Base-by-base conservation (phyloP, 2,888 invertebrate species). In the Macrophya alboannulata region DNA sequence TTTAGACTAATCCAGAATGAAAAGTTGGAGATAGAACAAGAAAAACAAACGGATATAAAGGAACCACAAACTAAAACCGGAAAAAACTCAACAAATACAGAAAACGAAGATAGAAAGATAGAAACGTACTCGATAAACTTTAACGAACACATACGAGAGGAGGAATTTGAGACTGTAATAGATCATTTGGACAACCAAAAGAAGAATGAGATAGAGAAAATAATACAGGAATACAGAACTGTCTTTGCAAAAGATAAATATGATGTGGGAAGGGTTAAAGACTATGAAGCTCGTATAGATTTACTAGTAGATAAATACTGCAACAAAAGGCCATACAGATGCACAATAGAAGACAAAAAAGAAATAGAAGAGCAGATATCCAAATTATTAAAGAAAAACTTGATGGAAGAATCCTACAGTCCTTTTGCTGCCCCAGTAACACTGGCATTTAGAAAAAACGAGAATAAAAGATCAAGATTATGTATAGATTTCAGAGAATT, bases 221-320 rank as follows among this genome's bases (percentile, higher is more conserved):
- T 21, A n/a, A 83, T 87, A 84, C 65, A 87, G 71, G 72, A 88
- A 84, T 86, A 89, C 79, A 86, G 86, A 10, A 10, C 77, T 45
- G 40, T 88, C 1, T 88, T 88, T 88, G 87, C 87, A 15, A 88
- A 84, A 85, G 85, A 88, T 45, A 86, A 86, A 86, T 87, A 86
- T 48, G 84, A 86, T 83, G 81, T 85, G 37, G 79, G 84, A 25
- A 87, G 74, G 83, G 85, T 85, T 48, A 65, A 0, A 40, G 76
- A 74, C 40, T 45, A 68, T 48, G 85, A 86, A 68, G 85, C 85
- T 17, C 65, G 76, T n/a, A 86, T 85, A 25, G 85, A 86, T 40
- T 40, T 86, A 25, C 86, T 31, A 55, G 79, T 82, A 25, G 85
- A 87, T 17, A 86, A 82, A 87, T 86, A 86, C 43, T 65, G 74